Conservation (phyloP, 1,140 invertebrate species). For the Subanguina moxae region DNA sequence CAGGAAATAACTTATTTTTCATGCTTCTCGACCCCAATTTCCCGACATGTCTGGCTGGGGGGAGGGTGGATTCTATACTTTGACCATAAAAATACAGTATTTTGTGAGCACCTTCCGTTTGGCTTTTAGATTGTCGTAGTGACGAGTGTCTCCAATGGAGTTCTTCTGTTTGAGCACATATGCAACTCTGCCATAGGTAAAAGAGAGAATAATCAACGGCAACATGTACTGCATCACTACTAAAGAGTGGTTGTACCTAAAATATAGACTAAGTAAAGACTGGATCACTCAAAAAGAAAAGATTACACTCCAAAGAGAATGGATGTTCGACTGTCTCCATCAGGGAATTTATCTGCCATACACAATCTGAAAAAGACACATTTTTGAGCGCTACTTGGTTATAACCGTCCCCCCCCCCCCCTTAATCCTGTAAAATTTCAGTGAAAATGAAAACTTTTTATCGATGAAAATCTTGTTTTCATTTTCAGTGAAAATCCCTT, state of each 20-base stretch:
- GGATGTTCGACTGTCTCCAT: slow-evolving; percentile 38
- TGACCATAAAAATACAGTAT: neutral
- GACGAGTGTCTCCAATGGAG: slow-evolving; percentile 78
- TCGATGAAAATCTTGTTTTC: too few species aligned
- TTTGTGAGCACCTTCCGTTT: slow-evolving; percentile 75
- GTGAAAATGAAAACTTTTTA: too few species aligned
- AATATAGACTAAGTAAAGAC: slow-evolving; percentile 68
- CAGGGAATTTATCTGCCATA: slow-evolving; percentile 51
- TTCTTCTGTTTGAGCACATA: slow-evolving; percentile 83
- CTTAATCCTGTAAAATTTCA: too few species aligned
- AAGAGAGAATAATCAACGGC: slow-evolving; percentile 79
- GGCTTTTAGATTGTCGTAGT: slow-evolving; percentile 76
- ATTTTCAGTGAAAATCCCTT: too few species aligned
- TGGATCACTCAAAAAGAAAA: slow-evolving; percentile 42
- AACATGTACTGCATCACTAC: slow-evolving; percentile 82
- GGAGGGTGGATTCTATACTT: neutral
- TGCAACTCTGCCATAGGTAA: slow-evolving; percentile 81
- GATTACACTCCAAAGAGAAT: slow-evolving; percentile 40
- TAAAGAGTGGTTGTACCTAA: slow-evolving; percentile 81
- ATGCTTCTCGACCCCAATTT: neutral
- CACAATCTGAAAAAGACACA: slow-evolving; percentile 29
- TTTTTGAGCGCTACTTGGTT: too few species aligned
- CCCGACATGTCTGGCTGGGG: too few species aligned
- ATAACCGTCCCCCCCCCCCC: too few species aligned
- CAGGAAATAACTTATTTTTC: too few species aligned